Percentiles rank a stretch among this genome's conserved stretches.
phyloP scores from a whole-genome alignment of 2,113 vertebrate genomes.

The Podarcis raffonei region DNA sequence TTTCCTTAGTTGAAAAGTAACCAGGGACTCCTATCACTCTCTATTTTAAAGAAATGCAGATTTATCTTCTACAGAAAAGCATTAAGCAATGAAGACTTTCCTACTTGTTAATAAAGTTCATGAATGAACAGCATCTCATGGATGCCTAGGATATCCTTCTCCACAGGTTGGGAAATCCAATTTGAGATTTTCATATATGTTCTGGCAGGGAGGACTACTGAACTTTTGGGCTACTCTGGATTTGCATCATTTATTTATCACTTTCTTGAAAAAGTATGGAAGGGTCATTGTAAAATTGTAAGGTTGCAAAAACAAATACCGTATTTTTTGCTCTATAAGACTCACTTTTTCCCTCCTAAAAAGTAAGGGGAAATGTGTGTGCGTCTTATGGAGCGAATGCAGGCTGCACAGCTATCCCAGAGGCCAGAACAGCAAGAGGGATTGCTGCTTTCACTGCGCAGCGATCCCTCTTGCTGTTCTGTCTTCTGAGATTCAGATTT shows the following conservation, averaged over 20 bases:
- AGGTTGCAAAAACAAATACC: background rate
- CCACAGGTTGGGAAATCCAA: slow-evolving; percentile 13
- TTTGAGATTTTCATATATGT: slow-evolving; percentile 21
- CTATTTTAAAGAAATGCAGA: slow-evolving; percentile 37
- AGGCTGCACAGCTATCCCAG: too few relatives aligned
- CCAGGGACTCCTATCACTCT: slow-evolving; percentile 32
- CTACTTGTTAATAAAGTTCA: slow-evolving; percentile 26
- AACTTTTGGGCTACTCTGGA: background rate
- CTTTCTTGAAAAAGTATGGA: too few relatives aligned
- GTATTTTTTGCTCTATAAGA: too few relatives aligned
- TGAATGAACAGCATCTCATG: background rate
- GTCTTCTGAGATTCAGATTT: too few relatives aligned
- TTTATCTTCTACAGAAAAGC: slow-evolving; percentile 37
- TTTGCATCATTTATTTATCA: background rate
- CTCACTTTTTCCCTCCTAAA: too few relatives aligned
- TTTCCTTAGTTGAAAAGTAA: slow-evolving; percentile 60
- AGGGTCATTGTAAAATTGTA: background rate
- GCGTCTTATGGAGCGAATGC: too few relatives aligned
- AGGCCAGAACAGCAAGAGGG: too few relatives aligned
- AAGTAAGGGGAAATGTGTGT: too few relatives aligned
- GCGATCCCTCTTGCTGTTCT: too few relatives aligned
- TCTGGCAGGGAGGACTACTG: background rate
- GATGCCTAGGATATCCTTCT: slow-evolving; percentile 20
- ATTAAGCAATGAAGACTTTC: slow-evolving; percentile 39
- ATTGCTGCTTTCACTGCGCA: too few relatives aligned